These are phyloP conservation scores for Petrocephalus microphthalmus DNA, from an alignment of 2,113 vertebrate species.

Conservation along the genomic window DNA sequence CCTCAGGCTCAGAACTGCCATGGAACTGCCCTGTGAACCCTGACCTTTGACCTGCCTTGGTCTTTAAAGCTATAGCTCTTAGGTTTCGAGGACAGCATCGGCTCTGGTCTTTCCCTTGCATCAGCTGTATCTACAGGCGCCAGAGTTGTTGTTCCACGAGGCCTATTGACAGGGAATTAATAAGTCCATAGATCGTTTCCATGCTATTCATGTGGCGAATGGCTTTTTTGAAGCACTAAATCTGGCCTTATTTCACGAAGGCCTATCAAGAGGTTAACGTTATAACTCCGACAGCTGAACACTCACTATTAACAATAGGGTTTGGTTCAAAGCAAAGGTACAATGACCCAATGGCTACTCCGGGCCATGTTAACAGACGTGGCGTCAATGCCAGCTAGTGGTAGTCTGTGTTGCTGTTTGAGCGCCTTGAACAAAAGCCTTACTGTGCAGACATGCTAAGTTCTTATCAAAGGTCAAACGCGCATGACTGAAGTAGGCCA, in stretches of 20 bases:
- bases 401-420: background rate
- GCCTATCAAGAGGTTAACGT: background rate
- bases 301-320: background rate
- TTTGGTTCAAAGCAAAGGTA: background rate
- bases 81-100: background rate
- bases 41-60: constrained; percentile 25
- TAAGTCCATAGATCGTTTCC: background rate
- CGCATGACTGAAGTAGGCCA: background rate
- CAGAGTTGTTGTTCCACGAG: background rate
- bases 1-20: constrained; percentile 17
- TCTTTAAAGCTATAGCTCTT: constrained; percentile 22
- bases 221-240: too few relatives aligned
- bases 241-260: background rate
- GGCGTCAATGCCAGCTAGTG: background rate
- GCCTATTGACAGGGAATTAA: background rate
- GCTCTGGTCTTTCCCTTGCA: background rate
- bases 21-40: constrained; percentile 21
- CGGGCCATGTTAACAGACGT: background rate
- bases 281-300: background rate
- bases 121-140: background rate
- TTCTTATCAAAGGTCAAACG: background rate
- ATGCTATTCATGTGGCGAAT: background rate
- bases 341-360: background rate
- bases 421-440: background rate
- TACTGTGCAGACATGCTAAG: background rate